Evolutionary conservation across 2,797 vertebrate species (phyloP), one percentile per base, ranked within the genome.

Genomic region (Apogon hyalosoma): DNA sequence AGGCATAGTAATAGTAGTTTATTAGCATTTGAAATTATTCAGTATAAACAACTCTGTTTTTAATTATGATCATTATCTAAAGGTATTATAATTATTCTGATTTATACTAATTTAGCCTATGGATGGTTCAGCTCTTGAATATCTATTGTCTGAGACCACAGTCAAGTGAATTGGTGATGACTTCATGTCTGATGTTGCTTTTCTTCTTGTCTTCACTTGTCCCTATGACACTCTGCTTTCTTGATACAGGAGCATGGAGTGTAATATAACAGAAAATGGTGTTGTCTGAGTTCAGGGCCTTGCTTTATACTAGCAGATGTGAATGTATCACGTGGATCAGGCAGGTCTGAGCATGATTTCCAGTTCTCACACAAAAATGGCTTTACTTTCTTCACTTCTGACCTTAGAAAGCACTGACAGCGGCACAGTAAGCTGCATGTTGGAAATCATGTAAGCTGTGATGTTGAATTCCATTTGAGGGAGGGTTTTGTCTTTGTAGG

Each of bases 261-360:
- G 63, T 77, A 75, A 69, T 63, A 40, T 52, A 59, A 72, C 19
- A 65, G 59, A 65, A 68, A 64, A 55, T 46, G 1, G 11, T 72
- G 56, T 48, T 43, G 77, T 78, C 41, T 43, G 57, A 72, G 65
- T 75, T 73, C 59, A 76, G 50, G 60, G 63, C 49, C 38, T 73
- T 11, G 53, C 65, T 79, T 48, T 72, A 63, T 73, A 47, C 18
- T 6, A 14, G 56, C 53, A 38, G 3, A 28, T 46, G 36, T 39
- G 52, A 41, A 63, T 70, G 49, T 69, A 59, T 73, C 43, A 60
- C 63, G 49, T 10, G 15, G 28, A 65, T 65, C 43, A 41, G 53
- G 55, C 62, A 69, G 54, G 75, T 63, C 43, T 6, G 39, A 65
- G 65, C 69, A 68, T n/a, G 59, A 60, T 51, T 48, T 56, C 66